phyloP scores from a whole-genome alignment of 1,140 invertebrate genomes.

The Caenorhabditis brenneri region DNA sequence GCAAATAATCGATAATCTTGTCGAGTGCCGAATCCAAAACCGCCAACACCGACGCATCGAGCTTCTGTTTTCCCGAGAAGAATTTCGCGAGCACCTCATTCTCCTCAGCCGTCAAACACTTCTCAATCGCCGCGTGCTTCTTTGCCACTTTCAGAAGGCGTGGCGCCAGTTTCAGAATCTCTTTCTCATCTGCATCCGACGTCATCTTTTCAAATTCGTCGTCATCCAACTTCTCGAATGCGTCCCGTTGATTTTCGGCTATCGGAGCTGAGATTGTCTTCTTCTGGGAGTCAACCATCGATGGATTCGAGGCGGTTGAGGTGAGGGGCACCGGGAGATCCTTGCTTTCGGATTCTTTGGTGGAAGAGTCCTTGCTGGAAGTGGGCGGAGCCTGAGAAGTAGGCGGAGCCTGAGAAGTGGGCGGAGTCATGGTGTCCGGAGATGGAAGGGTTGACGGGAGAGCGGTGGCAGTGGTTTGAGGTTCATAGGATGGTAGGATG shows the following conservation, averaged over 20 bases:
- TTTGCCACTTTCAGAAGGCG: slow-evolving; percentile 28
- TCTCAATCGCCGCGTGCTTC: slow-evolving; percentile 12
- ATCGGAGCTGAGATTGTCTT: not conserved
- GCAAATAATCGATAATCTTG: slow-evolving; percentile 30
- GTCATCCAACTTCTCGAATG: slow-evolving; percentile 21
- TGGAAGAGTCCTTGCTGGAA: too few species aligned
- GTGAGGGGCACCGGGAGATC: not conserved
- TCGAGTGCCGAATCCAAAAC: slow-evolving; percentile 12
- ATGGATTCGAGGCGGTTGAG: not conserved
- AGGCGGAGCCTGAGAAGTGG: too few species aligned
- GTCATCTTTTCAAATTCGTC: slow-evolving; percentile 35
- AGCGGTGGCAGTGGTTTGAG: too few species aligned
- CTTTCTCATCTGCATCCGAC: slow-evolving; percentile 15
- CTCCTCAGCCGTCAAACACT: not conserved
- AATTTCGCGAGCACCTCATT: slow-evolving; percentile 14
- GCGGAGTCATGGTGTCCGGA: too few species aligned
- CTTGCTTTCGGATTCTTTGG: too few species aligned
- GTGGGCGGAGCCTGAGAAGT: too few species aligned
- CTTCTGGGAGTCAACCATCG: not conserved
- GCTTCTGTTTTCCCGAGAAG: slow-evolving; percentile 21
- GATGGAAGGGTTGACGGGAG: too few species aligned
- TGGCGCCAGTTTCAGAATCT: slow-evolving; percentile 7
- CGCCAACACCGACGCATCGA: not conserved
- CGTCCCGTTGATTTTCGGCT: not conserved
- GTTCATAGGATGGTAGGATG: too few species aligned